phyloP scores from a whole-genome alignment of 2,797 vertebrate genomes.

The Chelmon rostratus region DNA sequence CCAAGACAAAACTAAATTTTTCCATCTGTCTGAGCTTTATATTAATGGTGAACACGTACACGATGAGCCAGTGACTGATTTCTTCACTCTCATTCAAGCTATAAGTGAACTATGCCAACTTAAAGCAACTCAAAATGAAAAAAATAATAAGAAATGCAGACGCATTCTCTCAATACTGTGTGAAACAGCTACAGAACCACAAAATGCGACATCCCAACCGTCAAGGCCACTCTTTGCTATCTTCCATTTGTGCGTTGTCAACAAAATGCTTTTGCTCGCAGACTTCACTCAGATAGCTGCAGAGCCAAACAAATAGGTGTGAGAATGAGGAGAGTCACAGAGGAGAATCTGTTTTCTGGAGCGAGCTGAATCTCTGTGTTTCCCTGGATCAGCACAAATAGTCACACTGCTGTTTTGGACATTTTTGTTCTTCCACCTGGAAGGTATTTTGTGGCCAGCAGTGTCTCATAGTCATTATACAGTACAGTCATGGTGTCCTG shows the following conservation, averaged over 20 bases:
- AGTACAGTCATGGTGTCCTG: slow-evolving; percentile 50
- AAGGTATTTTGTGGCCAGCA: neutral
- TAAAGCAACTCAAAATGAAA: slow-evolving; percentile 6
- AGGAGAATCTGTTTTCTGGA: neutral
- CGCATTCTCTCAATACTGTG: slow-evolving; percentile 9
- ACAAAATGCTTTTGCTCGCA: slow-evolving; percentile 37
- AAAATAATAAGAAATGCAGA: neutral
- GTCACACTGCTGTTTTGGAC: neutral
- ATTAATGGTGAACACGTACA: neutral
- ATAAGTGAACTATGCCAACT: neutral
- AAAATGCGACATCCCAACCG: slow-evolving; percentile 35
- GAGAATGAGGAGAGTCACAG: slow-evolving; percentile 24
- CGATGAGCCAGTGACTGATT: neutral
- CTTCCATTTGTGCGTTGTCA: slow-evolving; percentile 33
- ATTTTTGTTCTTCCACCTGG: no score
- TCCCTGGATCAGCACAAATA: neutral
- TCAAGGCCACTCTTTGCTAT: slow-evolving; percentile 68
- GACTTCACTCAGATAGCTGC: slow-evolving; percentile 42
- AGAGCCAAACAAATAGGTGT: slow-evolving; percentile 45
- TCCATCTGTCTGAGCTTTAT: neutral
- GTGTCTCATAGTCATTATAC: no score
- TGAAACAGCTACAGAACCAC: slow-evolving; percentile 28
- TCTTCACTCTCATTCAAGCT: neutral
- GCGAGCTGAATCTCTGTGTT: neutral
- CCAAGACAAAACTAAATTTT: neutral